Percentiles rank a stretch among this genome's conserved stretches.
These are phyloP conservation scores for Paguma larvata DNA, from an alignment of 2,797 vertebrate species.

Conservation along the genomic window DNA sequence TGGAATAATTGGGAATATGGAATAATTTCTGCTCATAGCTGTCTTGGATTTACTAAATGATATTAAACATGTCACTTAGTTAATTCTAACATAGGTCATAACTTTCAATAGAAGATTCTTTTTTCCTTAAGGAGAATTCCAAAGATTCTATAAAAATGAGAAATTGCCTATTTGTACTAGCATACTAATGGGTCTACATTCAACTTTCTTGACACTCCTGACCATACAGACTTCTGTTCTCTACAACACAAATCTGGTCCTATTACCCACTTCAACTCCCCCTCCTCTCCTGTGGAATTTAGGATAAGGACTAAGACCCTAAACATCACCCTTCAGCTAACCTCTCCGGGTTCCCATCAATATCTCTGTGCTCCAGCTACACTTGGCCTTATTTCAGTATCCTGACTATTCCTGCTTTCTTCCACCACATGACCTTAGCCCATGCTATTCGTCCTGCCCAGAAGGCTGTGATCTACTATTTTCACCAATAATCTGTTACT, in stretches of 20 bases:
- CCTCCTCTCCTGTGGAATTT: neutral
- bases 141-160: neutral
- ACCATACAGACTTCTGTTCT: neutral
- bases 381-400: neutral
- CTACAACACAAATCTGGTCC: neutral
- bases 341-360: neutral
- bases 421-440: neutral
- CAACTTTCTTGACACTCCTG: neutral
- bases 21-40: neutral
- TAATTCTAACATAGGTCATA: neutral
- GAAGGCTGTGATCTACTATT: neutral
- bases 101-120: neutral
- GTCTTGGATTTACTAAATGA: neutral
- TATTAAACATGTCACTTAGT: neutral
- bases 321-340: neutral
- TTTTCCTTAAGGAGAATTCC: conserved; percentile 39
- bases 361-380: neutral
- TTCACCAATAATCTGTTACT: neutral
- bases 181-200: neutral
- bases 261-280: neutral
- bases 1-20: neutral
- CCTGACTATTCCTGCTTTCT: neutral
- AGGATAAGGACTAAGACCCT: neutral
- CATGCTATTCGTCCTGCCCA: neutral
- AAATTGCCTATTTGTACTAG: neutral